Conservation (phyloP, 2,888 invertebrate species). For the Hyalella azteca region DNA sequence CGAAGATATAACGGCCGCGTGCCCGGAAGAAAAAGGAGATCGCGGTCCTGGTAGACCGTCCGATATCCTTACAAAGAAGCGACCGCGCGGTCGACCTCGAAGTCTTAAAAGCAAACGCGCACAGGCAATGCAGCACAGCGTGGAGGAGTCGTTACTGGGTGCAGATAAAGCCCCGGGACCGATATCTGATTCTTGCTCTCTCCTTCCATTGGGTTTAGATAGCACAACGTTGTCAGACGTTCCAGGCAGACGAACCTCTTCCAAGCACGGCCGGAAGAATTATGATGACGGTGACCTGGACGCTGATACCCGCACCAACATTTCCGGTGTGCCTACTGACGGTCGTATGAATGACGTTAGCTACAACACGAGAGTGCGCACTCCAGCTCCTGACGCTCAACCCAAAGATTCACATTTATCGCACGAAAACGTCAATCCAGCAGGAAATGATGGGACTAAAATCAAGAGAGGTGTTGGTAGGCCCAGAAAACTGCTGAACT, state of each 20-base stretch:
- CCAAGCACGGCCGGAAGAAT: not conserved
- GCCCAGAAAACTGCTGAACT: constrained; percentile 44
- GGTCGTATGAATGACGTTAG: not conserved
- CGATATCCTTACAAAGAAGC: constrained; percentile 54
- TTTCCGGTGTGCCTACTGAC: not conserved
- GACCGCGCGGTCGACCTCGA: constrained; percentile 61
- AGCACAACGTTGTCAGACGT: constrained; percentile 11
- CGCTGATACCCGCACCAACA: not conserved
- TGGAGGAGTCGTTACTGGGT: not conserved
- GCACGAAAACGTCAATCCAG: not conserved
- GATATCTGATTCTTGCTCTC: not conserved
- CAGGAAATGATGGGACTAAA: constrained; percentile 15
- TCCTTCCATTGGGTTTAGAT: not conserved
- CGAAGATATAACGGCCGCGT: not conserved
- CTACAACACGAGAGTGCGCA: not conserved
- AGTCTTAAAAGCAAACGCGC: constrained; percentile 59
- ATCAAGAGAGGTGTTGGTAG: constrained; percentile 56
- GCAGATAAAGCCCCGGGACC: not conserved
- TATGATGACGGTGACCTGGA: not conserved
- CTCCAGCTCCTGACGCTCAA: no score
- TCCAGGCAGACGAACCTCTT: not conserved
- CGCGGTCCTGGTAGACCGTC: constrained; percentile 53
- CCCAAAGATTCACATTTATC: no score
- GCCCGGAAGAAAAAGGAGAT: constrained; percentile 31
- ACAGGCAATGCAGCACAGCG: not conserved